Percentiles rank a stretch among this genome's conserved stretches.
phyloP scores from a whole-genome alignment of 2,888 invertebrate genomes.

The Pristionchus exspectatus region DNA sequence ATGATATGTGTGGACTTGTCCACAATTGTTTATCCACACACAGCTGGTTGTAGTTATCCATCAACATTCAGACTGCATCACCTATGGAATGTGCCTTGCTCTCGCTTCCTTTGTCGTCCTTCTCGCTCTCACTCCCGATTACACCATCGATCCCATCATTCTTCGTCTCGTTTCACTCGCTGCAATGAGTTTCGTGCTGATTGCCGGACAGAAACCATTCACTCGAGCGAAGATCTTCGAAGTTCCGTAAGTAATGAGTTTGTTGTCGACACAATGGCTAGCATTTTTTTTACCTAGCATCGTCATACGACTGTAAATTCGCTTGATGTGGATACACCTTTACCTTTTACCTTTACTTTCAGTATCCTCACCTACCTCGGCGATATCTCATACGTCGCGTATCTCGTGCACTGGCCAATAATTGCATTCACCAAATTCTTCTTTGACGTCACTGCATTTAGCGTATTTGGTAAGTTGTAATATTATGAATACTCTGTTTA shows the following conservation, averaged over 20 bases:
- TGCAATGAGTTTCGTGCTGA: neutral
- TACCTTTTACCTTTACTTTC: too few species aligned
- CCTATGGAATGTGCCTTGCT: neutral
- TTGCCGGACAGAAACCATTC: slow-evolving; percentile 13
- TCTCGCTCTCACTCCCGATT: slow-evolving; percentile 5
- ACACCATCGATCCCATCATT: slow-evolving; percentile 23
- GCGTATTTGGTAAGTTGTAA: neutral
- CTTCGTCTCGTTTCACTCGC: neutral
- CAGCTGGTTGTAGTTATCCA: too few species aligned
- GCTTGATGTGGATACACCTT: too few species aligned
- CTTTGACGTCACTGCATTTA: slow-evolving; percentile 12
- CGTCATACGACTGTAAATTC: too few species aligned
- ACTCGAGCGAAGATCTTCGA: slow-evolving; percentile 14
- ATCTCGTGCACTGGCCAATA: slow-evolving; percentile 41
- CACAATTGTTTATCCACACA: too few species aligned
- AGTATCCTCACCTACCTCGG: slow-evolving; percentile 33
- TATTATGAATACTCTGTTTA: too few species aligned
- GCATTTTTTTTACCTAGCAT: too few species aligned
- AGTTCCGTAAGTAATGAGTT: neutral
- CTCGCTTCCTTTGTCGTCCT: slow-evolving; percentile 5
- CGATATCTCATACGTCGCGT: slow-evolving; percentile 3
- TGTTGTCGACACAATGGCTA: neutral
- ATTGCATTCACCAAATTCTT: slow-evolving; percentile 30
- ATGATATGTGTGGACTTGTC: too few species aligned
- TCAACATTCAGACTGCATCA: neutral